A percentile compares a stretch with the other conserved stretches of the same genome.
Evolutionary conservation across 2,113 vertebrate genomes (phyloP).

Genomic region (Herpailurus yagouaroundi): DNA sequence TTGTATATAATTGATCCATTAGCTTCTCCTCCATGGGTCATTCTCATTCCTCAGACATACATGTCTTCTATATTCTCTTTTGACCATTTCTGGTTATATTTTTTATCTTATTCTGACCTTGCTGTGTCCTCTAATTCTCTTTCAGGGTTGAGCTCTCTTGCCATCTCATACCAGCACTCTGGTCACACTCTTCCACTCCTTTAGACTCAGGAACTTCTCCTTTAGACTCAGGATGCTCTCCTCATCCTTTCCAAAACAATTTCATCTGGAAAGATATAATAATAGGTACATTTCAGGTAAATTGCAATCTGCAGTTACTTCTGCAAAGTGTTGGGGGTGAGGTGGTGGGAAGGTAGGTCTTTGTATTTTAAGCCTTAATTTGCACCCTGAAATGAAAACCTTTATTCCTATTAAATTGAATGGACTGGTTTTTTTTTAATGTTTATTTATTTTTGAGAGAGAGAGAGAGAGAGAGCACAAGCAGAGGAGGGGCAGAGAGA

Average conservation of each 20-base stretch:
- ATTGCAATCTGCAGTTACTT: not conserved
- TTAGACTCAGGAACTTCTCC: not conserved
- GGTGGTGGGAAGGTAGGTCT: not conserved
- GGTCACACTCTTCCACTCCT: not conserved
- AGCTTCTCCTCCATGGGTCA: not conserved
- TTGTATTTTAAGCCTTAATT: not conserved
- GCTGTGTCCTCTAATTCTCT: not conserved
- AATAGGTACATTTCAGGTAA: not conserved
- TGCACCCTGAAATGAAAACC: not conserved
- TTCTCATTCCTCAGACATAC: not conserved
- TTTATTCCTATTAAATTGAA: not conserved
- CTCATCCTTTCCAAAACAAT: not conserved
- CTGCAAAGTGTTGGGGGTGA: not conserved
- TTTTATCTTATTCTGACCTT: not conserved
- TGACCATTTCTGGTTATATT: not conserved
- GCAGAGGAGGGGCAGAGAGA: no score
- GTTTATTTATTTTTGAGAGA: no score
- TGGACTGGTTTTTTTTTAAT: no score
- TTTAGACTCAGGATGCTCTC: not conserved
- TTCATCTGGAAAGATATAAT: not conserved
- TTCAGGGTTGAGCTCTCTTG: not conserved
- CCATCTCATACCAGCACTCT: not conserved
- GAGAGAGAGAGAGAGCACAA: no score
- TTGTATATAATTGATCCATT: not conserved
- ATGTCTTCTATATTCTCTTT: not conserved